Evolutionary conservation across 2,113 vertebrate genomes (phyloP), one percentile per base, ranked within the genome.

Genomic region (Dipodomys spectabilis): DNA sequence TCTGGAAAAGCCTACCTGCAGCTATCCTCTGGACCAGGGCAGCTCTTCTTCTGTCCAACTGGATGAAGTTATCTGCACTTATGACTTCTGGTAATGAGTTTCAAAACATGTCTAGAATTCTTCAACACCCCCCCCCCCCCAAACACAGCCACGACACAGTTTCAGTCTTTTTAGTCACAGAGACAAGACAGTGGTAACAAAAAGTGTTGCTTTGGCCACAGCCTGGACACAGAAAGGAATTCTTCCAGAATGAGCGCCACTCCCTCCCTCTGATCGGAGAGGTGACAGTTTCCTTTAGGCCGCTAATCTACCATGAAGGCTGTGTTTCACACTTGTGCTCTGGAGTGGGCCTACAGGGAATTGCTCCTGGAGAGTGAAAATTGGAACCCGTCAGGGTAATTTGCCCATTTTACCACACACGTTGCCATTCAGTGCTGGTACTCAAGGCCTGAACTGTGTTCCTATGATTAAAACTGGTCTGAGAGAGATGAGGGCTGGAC

Each of bases 301-400:
- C 30, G 65, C 57, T 94, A 96, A 97, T 97, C 65, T 35, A 90
- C 96, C 95, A 5, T 95, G 95, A 96, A 97, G 90, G 90, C 91
- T 0, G 0, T 39, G 35, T 96, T 97, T 97, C 94, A 97, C 95
- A 94, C 95, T 88, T 30, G 73, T 0, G 4, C 45, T 80, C 86
- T 27, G 69, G 25, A 86, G 72, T 2, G 74, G 32, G 90, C 94
- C 94, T 67, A 20, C 5, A 4, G 96, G 91, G 90, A 93, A 75
- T 85, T 87, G 82, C 80, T 94, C 86, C 86, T 5, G 35, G 80
- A 25, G 92, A 83, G 87, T 62, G 94, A 77, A 82, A 86, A 96
- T 84, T 89, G 89, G 88, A 95, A 49, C 68, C 62, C 0, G 19
- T 81, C 88, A 91, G 86, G 91, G 86, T 86, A 71, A 97, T 96